Evolutionary conservation across 1,140 invertebrate genomes (phyloP).

Genomic region (Heliconius hewitsoni): DNA sequence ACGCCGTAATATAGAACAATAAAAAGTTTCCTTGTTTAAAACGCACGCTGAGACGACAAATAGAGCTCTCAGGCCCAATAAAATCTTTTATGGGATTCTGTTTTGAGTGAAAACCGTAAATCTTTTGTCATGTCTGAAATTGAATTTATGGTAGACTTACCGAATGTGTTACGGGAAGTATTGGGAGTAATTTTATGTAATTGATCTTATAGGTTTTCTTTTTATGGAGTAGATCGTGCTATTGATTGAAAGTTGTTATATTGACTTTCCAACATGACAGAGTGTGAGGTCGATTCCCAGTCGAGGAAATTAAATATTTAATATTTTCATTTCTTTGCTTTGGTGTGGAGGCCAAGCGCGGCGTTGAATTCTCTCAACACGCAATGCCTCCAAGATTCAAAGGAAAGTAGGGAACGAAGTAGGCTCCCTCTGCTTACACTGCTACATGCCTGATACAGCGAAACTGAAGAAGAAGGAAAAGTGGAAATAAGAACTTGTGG

Average conservation of each 20-base stretch:
- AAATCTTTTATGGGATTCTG: slow-evolving; percentile 34
- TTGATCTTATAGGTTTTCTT: neutral
- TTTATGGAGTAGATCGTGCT: neutral
- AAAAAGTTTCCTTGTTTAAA: slow-evolving; percentile 46
- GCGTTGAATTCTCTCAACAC: too few relatives aligned
- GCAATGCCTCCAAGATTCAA: too few relatives aligned
- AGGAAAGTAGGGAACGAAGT: too few relatives aligned
- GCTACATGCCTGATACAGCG: too few relatives aligned
- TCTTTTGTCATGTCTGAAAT: slow-evolving; percentile 35
- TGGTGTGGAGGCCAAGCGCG: too few relatives aligned
- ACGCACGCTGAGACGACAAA: slow-evolving; percentile 34
- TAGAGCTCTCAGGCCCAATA: slow-evolving; percentile 32
- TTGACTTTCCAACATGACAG: too few relatives aligned
- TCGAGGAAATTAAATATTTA: too few relatives aligned
- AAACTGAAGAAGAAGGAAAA: too few relatives aligned
- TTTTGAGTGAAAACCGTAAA: slow-evolving; percentile 36
- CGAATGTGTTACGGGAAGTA: slow-evolving; percentile 9
- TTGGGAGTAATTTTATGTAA: slow-evolving; percentile 20
- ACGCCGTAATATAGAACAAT: slow-evolving; percentile 36
- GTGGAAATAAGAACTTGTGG: too few relatives aligned
- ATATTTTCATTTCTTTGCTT: too few relatives aligned
- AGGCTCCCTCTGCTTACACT: too few relatives aligned
- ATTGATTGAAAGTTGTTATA: neutral
- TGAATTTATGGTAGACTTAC: slow-evolving; percentile 33
- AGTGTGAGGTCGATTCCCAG: too few relatives aligned